Base-by-base conservation (phyloP, 1,140 invertebrate species). In the Papilio xuthus region DNA sequence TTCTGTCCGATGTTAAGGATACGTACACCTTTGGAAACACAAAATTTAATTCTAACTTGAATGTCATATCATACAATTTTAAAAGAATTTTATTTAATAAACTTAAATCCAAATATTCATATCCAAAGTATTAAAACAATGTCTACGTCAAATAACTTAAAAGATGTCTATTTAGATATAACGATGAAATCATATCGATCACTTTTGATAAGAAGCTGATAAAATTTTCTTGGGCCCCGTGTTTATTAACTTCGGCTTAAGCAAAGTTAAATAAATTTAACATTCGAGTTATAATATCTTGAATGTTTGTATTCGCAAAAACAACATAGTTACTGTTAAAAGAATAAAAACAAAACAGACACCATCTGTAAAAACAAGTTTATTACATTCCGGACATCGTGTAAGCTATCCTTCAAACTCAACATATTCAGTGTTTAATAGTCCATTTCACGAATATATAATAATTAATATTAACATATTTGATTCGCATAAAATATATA, bases 401-500 rank as follows among this genome's bases (percentile, higher is more conserved):
- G 71, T 47, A 73, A 73, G 42, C 71, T 73, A 73, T 73, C 71
- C 20, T 47, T 73, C 71, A 73, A 47, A 73, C 71, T 71, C 41
- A 50, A 50, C 71, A 73, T 73, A 73, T 73, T 47, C 71, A 73
- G 41, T 71, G 69, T 28, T 73, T 73, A 73, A 73, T 67, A 67
- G 23, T 73, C 71, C 71, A 28, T 73, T 73, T 73, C 71, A 47
- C 71, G 71, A 73, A 73, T 73, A 67, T 67, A 67, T 67, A 28
- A 28, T 67, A 67, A 28, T 67, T 67, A 28, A 32, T 10, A 67
- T 1, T 13, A 15, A 15, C 60, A 67, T 67, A 67, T 67, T 15
- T 28, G 32, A 67, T 13, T 67, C 60, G 4, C 26, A 28, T 67
- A 15, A 67, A 67, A 28, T 4, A 67, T 67, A 67, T 0, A 67